These are phyloP conservation scores for Gandaritis pyraliata DNA, from an alignment of 2,888 invertebrate species.

Conservation along the genomic window DNA sequence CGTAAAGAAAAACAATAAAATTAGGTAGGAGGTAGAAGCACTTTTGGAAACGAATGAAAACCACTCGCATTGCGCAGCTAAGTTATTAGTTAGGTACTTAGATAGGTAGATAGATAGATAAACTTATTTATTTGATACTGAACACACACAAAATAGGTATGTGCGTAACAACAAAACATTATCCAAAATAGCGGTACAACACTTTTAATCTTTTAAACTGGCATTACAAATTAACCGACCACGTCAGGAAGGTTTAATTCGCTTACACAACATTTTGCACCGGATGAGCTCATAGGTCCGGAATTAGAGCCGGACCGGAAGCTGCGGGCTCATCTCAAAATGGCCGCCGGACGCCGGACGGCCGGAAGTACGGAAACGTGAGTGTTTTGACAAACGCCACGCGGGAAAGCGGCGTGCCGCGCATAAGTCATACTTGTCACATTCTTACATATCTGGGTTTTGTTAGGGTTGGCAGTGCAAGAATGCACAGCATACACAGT, in stretches of 20 bases:
- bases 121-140: too few relatives aligned
- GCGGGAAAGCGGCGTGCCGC: constrained; percentile 70
- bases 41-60: too few relatives aligned
- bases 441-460: constrained; percentile 24
- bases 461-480: constrained; percentile 23
- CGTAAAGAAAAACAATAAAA: too few relatives aligned
- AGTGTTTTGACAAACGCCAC: constrained; percentile 79
- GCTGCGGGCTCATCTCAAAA: constrained; percentile 49
- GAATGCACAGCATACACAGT: background rate
- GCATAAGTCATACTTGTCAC: constrained; percentile 58
- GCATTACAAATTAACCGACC: constrained; percentile 48
- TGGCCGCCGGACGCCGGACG: constrained; percentile 69
- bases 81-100: too few relatives aligned
- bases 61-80: too few relatives aligned
- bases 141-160: too few relatives aligned
- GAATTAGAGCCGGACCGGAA: constrained; percentile 70
- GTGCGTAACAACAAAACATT: background rate
- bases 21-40: too few relatives aligned
- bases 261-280: constrained; percentile 79
- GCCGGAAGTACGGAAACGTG: constrained; percentile 79
- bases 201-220: constrained; percentile 26
- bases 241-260: constrained; percentile 67
- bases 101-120: too few relatives aligned
- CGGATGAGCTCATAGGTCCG: constrained; percentile 60
- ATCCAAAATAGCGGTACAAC: background rate